Base-by-base conservation (phyloP, 1,140 invertebrate genomes). In the Rhopalosiphum maidis region DNA sequence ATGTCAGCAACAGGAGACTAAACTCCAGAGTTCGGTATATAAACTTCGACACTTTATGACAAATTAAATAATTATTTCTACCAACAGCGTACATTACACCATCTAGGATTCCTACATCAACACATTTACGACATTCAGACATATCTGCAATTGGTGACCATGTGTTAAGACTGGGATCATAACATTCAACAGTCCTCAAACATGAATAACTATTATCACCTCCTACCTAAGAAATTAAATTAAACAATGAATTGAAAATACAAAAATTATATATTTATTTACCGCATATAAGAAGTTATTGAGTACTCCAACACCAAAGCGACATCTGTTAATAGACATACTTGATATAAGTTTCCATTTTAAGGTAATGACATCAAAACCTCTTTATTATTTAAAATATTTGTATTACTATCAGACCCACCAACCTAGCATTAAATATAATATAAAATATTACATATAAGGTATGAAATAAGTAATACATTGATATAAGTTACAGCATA, bases 1-100 rank as follows among this genome's bases (percentile, higher is more conserved):
- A 99, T 99, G 94, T 99, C 98, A 37, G 97, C 96, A n/a, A 99
- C 97, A 35, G 97, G 96, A n/a, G 96, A 96, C 99, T 98, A 99
- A 41, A 96, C 96, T 95, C 97, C 97, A 5, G 96, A 97, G 94
- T 97, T 97, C 1, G 97, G 97, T 95, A 98, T 97, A 94, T 97
- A 99, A 2, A 97, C 96, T 95, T 99, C 98, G 0, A 98, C 98
- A 97, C 98, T 95, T 98, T 98, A 46, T 98, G 96, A 2, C 99
- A 98, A 94, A 98, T 95, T 2, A 98, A 98, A 0, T 98, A 98
- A 95, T 99, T 98, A 95, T 99, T 98, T 21, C 98, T 98, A 54
- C 98, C 98, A n/a, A 98, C 97, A 23, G 98, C 98, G 95, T 99
- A 99, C 83, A 99, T 95, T 94, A 97, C 97, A 89, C 97, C 97